Conservation (phyloP, 2,888 invertebrate genomes). For the Hypena proboscidalis region DNA sequence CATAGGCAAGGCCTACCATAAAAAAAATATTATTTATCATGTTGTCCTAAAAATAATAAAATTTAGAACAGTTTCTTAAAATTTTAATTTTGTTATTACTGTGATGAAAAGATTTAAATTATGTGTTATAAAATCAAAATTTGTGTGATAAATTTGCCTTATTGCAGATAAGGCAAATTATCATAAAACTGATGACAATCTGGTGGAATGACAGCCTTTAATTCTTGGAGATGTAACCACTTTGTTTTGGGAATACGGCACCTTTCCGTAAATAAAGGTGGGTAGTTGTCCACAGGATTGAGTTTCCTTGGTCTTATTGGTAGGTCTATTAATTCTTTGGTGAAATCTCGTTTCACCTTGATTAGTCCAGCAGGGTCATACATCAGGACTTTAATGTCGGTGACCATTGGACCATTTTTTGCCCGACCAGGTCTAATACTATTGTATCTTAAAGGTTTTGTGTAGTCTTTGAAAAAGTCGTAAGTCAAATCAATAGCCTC, state of each 20-base stretch:
- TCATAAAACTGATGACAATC: slow-evolving; percentile 7
- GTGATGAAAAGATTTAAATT: too few species aligned
- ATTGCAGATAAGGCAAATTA: slow-evolving; percentile 1
- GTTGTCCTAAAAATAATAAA: too few species aligned
- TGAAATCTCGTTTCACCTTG: slow-evolving; percentile 19
- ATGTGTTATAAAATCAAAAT: background rate
- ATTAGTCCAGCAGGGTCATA: slow-evolving; percentile 19
- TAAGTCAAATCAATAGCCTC: slow-evolving; percentile 17
- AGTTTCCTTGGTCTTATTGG: slow-evolving; percentile 12
- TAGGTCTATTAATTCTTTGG: slow-evolving; percentile 17
- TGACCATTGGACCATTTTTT: slow-evolving; percentile 19
- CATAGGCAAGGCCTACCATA: too few species aligned
- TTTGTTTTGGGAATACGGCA: slow-evolving; percentile 18
- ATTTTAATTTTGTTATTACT: background rate
- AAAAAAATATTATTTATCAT: too few species aligned
- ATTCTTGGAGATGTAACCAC: slow-evolving; percentile 12
- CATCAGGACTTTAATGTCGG: slow-evolving; percentile 20
- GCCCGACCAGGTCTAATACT: slow-evolving; percentile 16
- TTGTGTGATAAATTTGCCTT: too few species aligned
- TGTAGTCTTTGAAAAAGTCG: slow-evolving; percentile 18
- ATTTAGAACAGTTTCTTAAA: background rate
- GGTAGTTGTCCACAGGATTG: slow-evolving; percentile 13
- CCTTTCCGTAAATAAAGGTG: slow-evolving; percentile 19
- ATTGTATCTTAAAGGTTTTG: slow-evolving; percentile 15
- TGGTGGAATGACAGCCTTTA: slow-evolving; percentile 1